phyloP scores from a whole-genome alignment of 2,888 invertebrate genomes.

The Tetropium fuscum region DNA sequence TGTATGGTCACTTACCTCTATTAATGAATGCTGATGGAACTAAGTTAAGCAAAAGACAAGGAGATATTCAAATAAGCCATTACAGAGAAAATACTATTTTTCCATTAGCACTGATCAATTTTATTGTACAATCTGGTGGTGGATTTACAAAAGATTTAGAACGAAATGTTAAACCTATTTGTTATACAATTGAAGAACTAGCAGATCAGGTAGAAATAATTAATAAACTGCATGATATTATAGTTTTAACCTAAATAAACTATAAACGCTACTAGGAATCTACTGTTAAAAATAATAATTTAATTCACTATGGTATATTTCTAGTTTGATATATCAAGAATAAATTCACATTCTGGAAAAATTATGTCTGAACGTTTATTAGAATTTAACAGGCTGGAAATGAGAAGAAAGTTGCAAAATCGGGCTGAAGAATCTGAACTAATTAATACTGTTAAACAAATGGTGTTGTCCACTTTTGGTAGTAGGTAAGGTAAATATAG shows the following conservation, averaged over 20 bases:
- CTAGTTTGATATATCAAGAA: slow-evolving; percentile 78
- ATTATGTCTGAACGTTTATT: slow-evolving; percentile 77
- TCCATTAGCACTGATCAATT: slow-evolving; percentile 87
- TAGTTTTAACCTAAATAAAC: too few relatives aligned
- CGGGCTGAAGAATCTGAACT: slow-evolving; percentile 66
- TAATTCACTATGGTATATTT: too few relatives aligned
- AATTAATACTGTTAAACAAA: slow-evolving; percentile 67
- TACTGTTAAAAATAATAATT: too few relatives aligned
- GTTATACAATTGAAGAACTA: slow-evolving; percentile 75
- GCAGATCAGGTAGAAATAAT: slow-evolving; percentile 70
- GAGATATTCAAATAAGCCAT: slow-evolving; percentile 82
- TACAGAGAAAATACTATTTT: slow-evolving; percentile 78
- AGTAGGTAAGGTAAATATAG: too few relatives aligned
- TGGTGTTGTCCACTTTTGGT: slow-evolving; percentile 71
- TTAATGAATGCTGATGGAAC: slow-evolving; percentile 91
- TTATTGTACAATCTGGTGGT: slow-evolving; percentile 85
- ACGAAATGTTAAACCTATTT: slow-evolving; percentile 66
- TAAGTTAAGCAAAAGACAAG: slow-evolving; percentile 95
- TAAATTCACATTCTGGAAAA: slow-evolving; percentile 82
- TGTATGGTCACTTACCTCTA: slow-evolving; percentile 92
- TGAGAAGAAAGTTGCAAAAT: slow-evolving; percentile 71
- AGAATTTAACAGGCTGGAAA: slow-evolving; percentile 80
- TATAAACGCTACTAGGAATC: too few relatives aligned
- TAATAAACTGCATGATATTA: too few relatives aligned
- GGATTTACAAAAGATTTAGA: slow-evolving; percentile 79